Base-by-base conservation (phyloP, 1,140 invertebrate genomes). In the Parasteatoda tepidariorum region DNA sequence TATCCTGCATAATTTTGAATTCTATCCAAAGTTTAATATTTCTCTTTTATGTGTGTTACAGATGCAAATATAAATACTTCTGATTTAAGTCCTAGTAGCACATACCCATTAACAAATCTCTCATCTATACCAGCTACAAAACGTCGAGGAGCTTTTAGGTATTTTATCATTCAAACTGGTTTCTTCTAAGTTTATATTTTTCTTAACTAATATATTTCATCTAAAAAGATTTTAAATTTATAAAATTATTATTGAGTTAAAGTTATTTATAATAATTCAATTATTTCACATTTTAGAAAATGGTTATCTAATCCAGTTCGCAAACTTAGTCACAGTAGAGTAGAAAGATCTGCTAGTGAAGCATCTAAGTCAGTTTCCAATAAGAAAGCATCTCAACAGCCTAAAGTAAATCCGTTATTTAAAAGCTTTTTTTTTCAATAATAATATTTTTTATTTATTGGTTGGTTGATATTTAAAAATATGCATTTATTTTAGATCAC, bases 281-380 rank as follows among this genome's bases (percentile, higher is more conserved):
- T 41, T 41, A 41, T 41, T 6, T 41, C 13, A 41, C 38, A 6
- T 41, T 41, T 41, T 86, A 93, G 95, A 88, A 97, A 97, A 93
- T 98, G 96, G 96, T 90, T 98, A 75, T 95, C 95, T 68, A 94
- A 93, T 75, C 94, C 94, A 38, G 91, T 97, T 64, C 92, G 96
- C 76, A 98, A 98, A 89, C 90, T 96, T 81, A 97, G 95, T 85
- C 94, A 96, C 88, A 93, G 93, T 62, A 96, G 96, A 90, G 92
- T 94, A 55, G 96, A 97, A 85, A 96, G 97, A 61, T 41, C 85
- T 38, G 68, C 34, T 33, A 78, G 57, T 78, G 83, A 86, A 78
- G 48, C 85, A 30, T 67, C 84, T 30, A 86, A 85, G 55, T 70
- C 78, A 71, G 28, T 59, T 22, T 82, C 62, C 22, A 73, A n/a